Base-by-base conservation (phyloP, 1,140 invertebrate genomes). In the Proctacanthus coquilletti region DNA sequence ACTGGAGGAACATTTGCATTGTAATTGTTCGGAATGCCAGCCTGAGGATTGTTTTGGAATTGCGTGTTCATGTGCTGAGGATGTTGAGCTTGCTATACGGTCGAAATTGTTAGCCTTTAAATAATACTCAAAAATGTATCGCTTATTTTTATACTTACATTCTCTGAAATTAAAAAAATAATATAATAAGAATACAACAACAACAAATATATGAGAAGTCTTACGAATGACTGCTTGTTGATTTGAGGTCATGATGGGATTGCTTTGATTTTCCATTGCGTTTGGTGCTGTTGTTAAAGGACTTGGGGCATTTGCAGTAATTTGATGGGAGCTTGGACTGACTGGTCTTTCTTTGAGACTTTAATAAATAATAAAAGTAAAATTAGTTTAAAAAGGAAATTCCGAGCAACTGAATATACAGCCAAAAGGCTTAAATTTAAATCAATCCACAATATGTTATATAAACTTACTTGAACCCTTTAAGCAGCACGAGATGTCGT, bases 341-440 rank as follows among this genome's bases (percentile, higher is more conserved):
- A 83, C 68, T 1, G 82, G 78, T 23, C 81, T 64, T 52, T 87
- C 84, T 51, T 85, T 84, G n/a, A 85, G 59, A 49, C 77, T 80
- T 46, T 65, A n/a, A n/a, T 63, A 41, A 41, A 42, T 27, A 63
- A 51, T 61, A 60, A 20, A 21, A 21, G 8, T 19, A 34, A 17
- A 34, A 19, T 14, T 18, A 18, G 6, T 34, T 8, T 10, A 15
- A 14, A 3, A 17, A 5, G n/a, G 18, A n/a, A n/a, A n/a, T n/a
- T n/a, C n/a, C n/a, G n/a, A n/a, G n/a, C n/a, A 40, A 35, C 11
- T 18, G 21, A 29, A 40, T 36, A 38, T 34, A n/a, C n/a, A n/a
- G n/a, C n/a, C n/a, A n/a, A n/a, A n/a, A n/a, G n/a, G n/a, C n/a
- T n/a, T n/a, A n/a, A n/a, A n/a, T n/a, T n/a, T n/a, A n/a, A n/a